Conservation (phyloP, 2,888 invertebrate genomes). For the Lithophane ornitopus region DNA sequence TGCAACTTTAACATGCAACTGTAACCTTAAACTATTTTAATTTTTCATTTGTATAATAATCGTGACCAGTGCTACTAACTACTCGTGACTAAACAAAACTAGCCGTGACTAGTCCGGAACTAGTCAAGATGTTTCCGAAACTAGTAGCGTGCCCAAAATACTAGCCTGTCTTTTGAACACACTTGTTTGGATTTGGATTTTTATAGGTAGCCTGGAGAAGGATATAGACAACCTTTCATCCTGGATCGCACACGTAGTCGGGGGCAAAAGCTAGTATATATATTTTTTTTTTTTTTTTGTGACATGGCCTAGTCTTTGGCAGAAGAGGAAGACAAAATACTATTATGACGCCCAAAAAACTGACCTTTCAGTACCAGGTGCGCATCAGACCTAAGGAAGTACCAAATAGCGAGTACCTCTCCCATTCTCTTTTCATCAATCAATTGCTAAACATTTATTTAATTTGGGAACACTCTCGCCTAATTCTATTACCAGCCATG, state of each 20-base stretch:
- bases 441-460: conserved; percentile 76
- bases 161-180: neutral
- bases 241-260: too few species aligned
- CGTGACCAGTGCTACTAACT: too few species aligned
- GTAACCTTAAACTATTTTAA: neutral
- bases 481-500: conserved; percentile 73
- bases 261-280: neutral
- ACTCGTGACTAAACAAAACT: neutral
- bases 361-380: conserved; percentile 20
- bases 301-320: neutral
- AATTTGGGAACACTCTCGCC: conserved; percentile 74
- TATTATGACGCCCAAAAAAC: neutral
- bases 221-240: too few species aligned
- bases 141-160: neutral
- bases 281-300: too few species aligned
- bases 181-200: too few species aligned
- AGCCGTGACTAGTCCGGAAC: too few species aligned
- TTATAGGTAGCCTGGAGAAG: too few species aligned
- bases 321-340: neutral
- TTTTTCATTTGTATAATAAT: neutral
- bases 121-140: neutral
- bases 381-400: conserved; percentile 18
- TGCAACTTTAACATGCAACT: neutral
- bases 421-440: conserved; percentile 70
- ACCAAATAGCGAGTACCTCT: conserved; percentile 4